Base-by-base conservation (phyloP, 2,797 vertebrate species). In the Characodon lateralis region DNA sequence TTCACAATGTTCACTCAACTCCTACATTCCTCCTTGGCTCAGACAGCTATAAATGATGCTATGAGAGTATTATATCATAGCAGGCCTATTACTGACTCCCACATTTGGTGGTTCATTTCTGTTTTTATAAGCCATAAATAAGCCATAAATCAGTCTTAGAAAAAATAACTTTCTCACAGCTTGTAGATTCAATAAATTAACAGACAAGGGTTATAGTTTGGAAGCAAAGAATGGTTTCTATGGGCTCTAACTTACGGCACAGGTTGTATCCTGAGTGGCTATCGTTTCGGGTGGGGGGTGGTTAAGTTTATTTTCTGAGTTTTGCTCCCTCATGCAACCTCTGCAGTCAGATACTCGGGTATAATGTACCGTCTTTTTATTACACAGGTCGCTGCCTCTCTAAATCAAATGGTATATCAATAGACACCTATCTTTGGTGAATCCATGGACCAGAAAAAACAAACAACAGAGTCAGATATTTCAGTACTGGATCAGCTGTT, bases 11-110 rank as follows among this genome's bases (percentile, higher is more conserved):
- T 73, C 73, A 31, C 48, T 50, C 68, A 13, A 59, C 18, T 6
- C 70, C 43, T 35, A 46, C 46, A 80, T 53, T 72, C 35, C 63
- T 77, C 35, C 72, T 58, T 73, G 65, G 48, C 43, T 77, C 73
- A 75, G 63, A 77, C 58, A 79, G 51, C 70, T 83, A 69, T 71
- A 77, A 76, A 71, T 46, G 24, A 74, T 53, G 14, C 26, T 51
- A n/a, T 71, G 14, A 35, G 78, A 58, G 72, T 51, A 46, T 76
- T 65, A 20, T 39, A 66, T 79, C 61, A 58, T 26, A 55, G 71
- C 13, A 80, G 35, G 0, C 6, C 41, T 22, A n/a, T 48, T 48
- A 61, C 76, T 78, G 71, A 24, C 7, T 26, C 13, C 46, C 46
- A 16, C 39, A 61, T 71, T 71, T 71, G 7, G 20, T 51, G 50